Base-by-base conservation (phyloP, 2,797 vertebrate species). In the Prunella strophiata region DNA sequence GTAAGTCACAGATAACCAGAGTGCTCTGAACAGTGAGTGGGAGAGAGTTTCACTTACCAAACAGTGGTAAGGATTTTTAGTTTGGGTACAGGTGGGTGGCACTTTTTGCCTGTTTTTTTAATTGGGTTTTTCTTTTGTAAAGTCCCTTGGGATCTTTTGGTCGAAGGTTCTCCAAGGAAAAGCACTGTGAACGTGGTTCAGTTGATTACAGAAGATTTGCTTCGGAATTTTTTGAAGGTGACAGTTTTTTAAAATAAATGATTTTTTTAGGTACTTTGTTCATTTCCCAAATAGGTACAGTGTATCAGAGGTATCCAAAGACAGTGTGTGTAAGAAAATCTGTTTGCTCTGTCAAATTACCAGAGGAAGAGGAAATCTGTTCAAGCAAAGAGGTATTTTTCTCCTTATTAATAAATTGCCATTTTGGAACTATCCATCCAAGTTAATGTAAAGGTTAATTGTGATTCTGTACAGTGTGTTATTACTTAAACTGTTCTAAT, bases 331-430 rank as follows among this genome's bases (percentile, higher is more conserved):
- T 79, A 17, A 96, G 62, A 70, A 98, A 94, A 47, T 32, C 29
- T 19, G 47, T 96, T 65, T 86, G 93, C 20, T 94, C 88, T 43
- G 51, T 96, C 42, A 74, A 74, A 9, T 77, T 98, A 65, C 98
- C 98, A n/a, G 96, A 96, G 76, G 98, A 98, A 59, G 97, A 98
- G 61, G 97, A 96, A 42, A 65, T 97, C 67, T 98, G 97, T 83
- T 98, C 98, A 55, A 98, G 98, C 88, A 97, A 97, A 96, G 96
- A 97, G 98, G 98, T 98, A 97, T 40, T 78, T 74, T 65, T 45
- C 42, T 80, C 21, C 67, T 73, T 18, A 13, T 3, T 68, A 52
- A 82, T 85, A 45, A 89, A 50, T 40, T 61, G 22, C 15, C 19
- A 21, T 71, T 92, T 89, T 54, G 72, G 34, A 93, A 50, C 67